Base-by-base conservation (phyloP, 1,140 invertebrate species). In the Drosophila setifemur region DNA sequence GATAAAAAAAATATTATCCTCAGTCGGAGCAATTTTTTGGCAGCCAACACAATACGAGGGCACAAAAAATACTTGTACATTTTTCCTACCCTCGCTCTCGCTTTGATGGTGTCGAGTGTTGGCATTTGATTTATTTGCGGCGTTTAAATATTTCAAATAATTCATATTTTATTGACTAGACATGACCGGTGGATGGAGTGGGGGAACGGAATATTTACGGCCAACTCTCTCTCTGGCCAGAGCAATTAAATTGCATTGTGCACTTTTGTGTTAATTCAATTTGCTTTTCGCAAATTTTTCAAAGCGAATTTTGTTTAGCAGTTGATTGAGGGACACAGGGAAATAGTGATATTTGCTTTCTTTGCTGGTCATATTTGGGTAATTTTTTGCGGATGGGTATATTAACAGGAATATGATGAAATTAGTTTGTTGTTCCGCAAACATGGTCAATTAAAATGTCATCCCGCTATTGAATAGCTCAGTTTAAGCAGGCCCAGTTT, bases 141-240 rank as follows among this genome's bases (percentile, higher is more conserved):
- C 54, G 60, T 60, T 75, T 72, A 68, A 82, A 82, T 82, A 82
- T 72, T 82, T 82, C 42, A 82, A 76, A 82, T 76, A 82, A 72
- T 82, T 82, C 72, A 73, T 82, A 73, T 82, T 82, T 82, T 82
- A 82, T 82, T 82, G 77, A 81, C 76, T 81, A 49, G 67, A 68
- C 60, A 71, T 18, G 63, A 39, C 49, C 47, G 31, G 12, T 33
- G 31, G 26, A 43, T 31, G 35, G 45, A 42, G 25, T 2, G 16
- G 19, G 4, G 19, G 14, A 6, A 6, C 19, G n/a, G 31, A 9
- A 39, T 25, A 33, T 28, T 42, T 14, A 5, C 14, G 31, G 28
- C 12, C 14, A 55, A 33, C 35, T 23, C 55, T 21, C 35, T 23
- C 55, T 21, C 42, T 29, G 42, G 19, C 42, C 58, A 16, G 7